phyloP scores from a whole-genome alignment of 1,140 invertebrate genomes.

The Drosophila malerkotliana region DNA sequence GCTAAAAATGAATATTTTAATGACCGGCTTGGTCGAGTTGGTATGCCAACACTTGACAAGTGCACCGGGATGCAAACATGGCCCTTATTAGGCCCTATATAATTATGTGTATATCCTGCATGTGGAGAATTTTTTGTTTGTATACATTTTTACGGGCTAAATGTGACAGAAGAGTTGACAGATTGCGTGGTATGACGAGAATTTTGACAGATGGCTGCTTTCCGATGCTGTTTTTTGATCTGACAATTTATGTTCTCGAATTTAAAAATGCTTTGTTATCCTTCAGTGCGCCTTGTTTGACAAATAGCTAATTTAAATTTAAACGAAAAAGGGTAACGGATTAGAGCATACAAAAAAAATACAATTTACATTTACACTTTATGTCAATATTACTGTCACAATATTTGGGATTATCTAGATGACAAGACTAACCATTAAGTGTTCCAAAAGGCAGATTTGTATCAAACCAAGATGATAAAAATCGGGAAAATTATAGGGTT shows the following conservation, averaged over 20 bases:
- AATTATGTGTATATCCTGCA: conserved; percentile 54
- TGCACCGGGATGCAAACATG: conserved; percentile 59
- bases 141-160: conserved; percentile 47
- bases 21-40: conserved; percentile 53
- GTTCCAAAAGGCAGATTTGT: neutral
- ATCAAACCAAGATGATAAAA: neutral
- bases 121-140: conserved; percentile 55
- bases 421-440: conserved; percentile 18
- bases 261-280: conserved; percentile 80
- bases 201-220: conserved; percentile 82
- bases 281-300: conserved; percentile 66
- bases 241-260: conserved; percentile 69
- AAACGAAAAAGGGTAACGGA: conserved; percentile 50
- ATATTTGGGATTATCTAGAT: conserved; percentile 58
- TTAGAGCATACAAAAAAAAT: conserved; percentile 38
- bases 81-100: conserved; percentile 59
- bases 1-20: conserved; percentile 68
- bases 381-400: conserved; percentile 66
- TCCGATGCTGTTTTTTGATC: conserved; percentile 77
- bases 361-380: conserved; percentile 27
- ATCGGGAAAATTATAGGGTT: neutral
- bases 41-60: conserved; percentile 78
- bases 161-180: conserved; percentile 45
- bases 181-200: conserved; percentile 73
- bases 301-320: conserved; percentile 76